Percentiles rank a stretch among this genome's conserved stretches.
Evolutionary conservation across 2,113 vertebrate genomes (phyloP).

Genomic region (Callaeas wilsoni): DNA sequence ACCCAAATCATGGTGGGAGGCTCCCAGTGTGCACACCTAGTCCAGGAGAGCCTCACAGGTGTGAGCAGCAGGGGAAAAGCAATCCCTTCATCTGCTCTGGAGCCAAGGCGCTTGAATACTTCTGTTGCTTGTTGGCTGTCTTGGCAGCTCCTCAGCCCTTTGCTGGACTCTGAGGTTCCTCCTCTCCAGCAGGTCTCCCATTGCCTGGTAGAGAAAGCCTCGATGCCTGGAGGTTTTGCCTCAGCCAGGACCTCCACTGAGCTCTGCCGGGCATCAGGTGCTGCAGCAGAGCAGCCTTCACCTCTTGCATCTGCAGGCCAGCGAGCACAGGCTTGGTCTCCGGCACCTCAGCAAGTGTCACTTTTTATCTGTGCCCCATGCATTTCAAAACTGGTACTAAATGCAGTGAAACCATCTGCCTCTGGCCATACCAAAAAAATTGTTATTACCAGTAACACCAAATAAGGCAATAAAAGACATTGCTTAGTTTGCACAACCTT

Average conservation of each 20-base stretch:
- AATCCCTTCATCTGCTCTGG: background rate
- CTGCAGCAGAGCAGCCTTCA: background rate
- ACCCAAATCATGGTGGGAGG: background rate
- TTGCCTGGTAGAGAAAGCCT: background rate
- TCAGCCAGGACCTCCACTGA: background rate
- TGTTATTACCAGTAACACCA: conserved; percentile 23
- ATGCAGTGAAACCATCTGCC: background rate
- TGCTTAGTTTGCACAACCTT: conserved; percentile 49
- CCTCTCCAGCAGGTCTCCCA: background rate
- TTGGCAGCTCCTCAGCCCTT: background rate
- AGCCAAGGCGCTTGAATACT: background rate
- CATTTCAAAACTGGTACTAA: background rate
- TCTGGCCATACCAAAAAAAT: background rate
- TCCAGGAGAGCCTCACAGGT: background rate
- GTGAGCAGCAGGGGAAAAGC: background rate
- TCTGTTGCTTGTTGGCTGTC: background rate
- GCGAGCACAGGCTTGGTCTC: fast-evolving
- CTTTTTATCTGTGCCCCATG: background rate
- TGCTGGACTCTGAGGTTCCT: background rate
- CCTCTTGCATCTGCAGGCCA: background rate
- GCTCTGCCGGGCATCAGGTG: background rate
- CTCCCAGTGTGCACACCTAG: background rate
- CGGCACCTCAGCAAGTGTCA: background rate
- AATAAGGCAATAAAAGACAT: conserved; percentile 51
- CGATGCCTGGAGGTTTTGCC: background rate